Evolutionary conservation across 1,140 invertebrate species (phyloP).

Genomic region (Drosophila biarmipes): DNA sequence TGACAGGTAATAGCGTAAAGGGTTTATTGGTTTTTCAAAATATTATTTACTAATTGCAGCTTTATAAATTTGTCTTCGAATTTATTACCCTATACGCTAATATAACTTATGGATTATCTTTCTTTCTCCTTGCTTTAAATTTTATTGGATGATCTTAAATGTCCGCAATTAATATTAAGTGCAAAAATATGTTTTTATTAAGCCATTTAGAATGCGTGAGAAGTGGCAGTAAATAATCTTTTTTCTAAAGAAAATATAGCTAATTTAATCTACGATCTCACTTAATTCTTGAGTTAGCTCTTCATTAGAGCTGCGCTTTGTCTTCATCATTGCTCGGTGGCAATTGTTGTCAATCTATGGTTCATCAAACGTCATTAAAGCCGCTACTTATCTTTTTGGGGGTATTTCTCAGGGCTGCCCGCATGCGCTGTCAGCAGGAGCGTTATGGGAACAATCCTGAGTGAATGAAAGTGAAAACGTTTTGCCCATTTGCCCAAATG

Average conservation of each 20-base stretch:
- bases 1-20: not conserved
- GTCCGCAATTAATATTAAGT: not conserved
- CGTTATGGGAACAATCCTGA: slow-evolving; percentile 37
- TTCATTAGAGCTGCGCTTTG: slow-evolving; percentile 37
- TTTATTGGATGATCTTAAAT: not conserved
- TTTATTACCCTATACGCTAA: not conserved
- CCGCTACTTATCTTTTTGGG: slow-evolving; percentile 13
- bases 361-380: slow-evolving; percentile 37
- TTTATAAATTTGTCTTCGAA: not conserved
- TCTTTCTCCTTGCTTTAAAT: too few relatives aligned
- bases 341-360: slow-evolving; percentile 64
- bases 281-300: slow-evolving; percentile 18
- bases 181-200: not conserved
- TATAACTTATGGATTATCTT: too few relatives aligned
- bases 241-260: not conserved
- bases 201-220: not conserved
- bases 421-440: slow-evolving; percentile 70
- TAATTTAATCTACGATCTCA: slow-evolving; percentile 4
- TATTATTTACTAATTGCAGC: not conserved
- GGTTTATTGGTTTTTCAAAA: not conserved
- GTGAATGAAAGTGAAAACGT: slow-evolving; percentile 44
- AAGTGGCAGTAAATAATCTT: not conserved
- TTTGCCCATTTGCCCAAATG: slow-evolving; percentile 67
- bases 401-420: slow-evolving; percentile 37
- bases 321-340: slow-evolving; percentile 29